Evolutionary conservation across 1,140 invertebrate genomes (phyloP), one percentile per base, ranked within the genome.

Genomic region (Bombus consobrinus): DNA sequence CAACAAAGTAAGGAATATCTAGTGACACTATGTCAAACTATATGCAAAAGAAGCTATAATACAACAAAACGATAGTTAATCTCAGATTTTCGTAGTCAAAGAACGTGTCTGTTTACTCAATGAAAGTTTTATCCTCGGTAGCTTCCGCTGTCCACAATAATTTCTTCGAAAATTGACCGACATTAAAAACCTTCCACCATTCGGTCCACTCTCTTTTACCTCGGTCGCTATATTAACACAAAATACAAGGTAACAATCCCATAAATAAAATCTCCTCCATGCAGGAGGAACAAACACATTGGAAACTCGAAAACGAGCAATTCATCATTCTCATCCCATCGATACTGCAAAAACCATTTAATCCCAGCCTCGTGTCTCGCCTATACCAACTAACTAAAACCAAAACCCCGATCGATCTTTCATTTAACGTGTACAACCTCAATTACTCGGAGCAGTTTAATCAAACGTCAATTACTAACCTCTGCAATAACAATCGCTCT

Each of bases 401-500:
- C 74, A 37, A 59, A 76, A 76, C 12, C 53, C 32, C 74, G 53
- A 76, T 76, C 74, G 74, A 76, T 76, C 74, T 39, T 76, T 76
- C 53, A 59, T 64, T 64, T 64, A 64, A 78, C 47, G 41, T 34
- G 43, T 53, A 47, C 64, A 47, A 37, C 78, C 64, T 47, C 66
- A 57, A 80, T 80, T 80, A 69, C 43, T 53, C 25, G 13, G 34
- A 25, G 9, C 64, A 39, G n/a, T 53, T 71, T 47, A 53, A 80
- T 80, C 43, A 68, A 80, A 69, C 66, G 47, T 34, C 66, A 80
- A 80, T 80, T 71, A 81, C 37, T 15, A 81, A 25, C 28, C 47
- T 13, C 25, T 22, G 47, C 47, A 25, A 81, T 72, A 81, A 73
- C 34, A 64, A 75, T 83, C 22, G 4, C 22, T 43, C 53, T 83